These are phyloP conservation scores for Leucophenga maculata DNA, from an alignment of 2,888 invertebrate genomes.

Conservation along the genomic window DNA sequence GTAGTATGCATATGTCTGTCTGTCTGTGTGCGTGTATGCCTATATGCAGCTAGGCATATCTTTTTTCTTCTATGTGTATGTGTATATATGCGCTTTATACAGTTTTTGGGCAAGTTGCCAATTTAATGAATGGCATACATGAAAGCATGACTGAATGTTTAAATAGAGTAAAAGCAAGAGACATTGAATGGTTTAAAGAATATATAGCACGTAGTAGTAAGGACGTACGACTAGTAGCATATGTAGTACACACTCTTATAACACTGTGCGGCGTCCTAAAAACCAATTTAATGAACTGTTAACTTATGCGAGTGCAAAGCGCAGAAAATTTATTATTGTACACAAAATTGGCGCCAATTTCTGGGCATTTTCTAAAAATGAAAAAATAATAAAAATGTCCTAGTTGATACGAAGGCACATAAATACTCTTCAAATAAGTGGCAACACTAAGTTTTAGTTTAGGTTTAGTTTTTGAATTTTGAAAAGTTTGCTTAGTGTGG, in stretches of 20 bases:
- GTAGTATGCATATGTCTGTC: too few species aligned
- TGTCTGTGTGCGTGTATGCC: neutral
- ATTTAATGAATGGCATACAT: slow-evolving; percentile 21
- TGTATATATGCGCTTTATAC: slow-evolving; percentile 2
- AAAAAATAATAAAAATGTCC: too few species aligned
- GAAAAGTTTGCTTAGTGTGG: too few species aligned
- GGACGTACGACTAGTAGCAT: too few species aligned
- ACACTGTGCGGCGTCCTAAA: slow-evolving; percentile 4
- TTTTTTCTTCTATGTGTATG: neutral
- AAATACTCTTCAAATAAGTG: neutral
- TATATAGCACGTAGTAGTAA: too few species aligned
- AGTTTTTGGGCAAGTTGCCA: slow-evolving; percentile 20
- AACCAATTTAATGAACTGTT: slow-evolving; percentile 24
- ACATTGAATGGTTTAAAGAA: too few species aligned
- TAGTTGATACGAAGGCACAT: too few species aligned
- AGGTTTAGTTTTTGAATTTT: too few species aligned
- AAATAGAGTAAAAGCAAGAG: neutral
- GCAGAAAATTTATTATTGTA: slow-evolving; percentile 10
- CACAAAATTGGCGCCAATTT: neutral
- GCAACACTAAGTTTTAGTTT: too few species aligned
- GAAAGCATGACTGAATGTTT: neutral
- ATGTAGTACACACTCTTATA: too few species aligned
- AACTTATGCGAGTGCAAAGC: slow-evolving; percentile 17
- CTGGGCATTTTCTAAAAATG: neutral
- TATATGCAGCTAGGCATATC: neutral